Base-by-base conservation (phyloP, 2,113 vertebrate species). In the Electrona antarctica region DNA sequence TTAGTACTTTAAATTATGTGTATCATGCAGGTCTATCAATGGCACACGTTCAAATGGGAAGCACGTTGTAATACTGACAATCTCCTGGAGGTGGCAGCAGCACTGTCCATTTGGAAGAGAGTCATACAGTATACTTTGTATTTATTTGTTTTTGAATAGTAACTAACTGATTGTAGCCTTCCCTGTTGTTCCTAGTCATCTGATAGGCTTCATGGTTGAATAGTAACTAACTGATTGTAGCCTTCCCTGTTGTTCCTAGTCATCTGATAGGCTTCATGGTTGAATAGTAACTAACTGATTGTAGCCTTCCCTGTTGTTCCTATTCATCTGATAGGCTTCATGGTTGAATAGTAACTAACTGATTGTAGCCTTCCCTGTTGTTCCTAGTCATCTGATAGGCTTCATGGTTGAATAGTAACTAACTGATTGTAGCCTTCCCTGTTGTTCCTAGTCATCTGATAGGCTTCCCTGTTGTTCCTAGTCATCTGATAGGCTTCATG, bases 81-180 rank as follows among this genome's bases (percentile, higher is more conserved):
- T 77, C 51, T 4, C 80, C 87, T 60, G 69, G 65, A 89, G 92
- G 85, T 79, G 90, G 89, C 89, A 88, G 84, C 76, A 83, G 84
- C 76, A 83, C 67, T 78, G 54, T 33, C 50, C 51, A 55, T 54
- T 52, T 13, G 64, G 13, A 10, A 4, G 51, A 4, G 4, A 1
- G 14, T 21, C 8, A 41, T 54, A 6, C 15, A 0, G 14, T 28
- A 41, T 13, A 3, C 3, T 64, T 68, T 41, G 46, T 68, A 47
- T 59, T 41, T 41, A 41, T 41, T 41, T 21, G 21, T 21, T 2
- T 21, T 41, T 41, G 33, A 41, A 41, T 41, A 41, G 21, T 58
- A 2, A 2, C 10, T 54, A 54, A n/a, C 11, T 13, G 52, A 12
- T n/a, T 14, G n/a, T 54, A 54, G 1, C 11, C 10, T n/a, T 7